A percentile compares a stretch with the other conserved stretches of the same genome.
phyloP scores from a whole-genome alignment of 64 coral and sea anemone species.

The Trachythela sp. region DNA sequence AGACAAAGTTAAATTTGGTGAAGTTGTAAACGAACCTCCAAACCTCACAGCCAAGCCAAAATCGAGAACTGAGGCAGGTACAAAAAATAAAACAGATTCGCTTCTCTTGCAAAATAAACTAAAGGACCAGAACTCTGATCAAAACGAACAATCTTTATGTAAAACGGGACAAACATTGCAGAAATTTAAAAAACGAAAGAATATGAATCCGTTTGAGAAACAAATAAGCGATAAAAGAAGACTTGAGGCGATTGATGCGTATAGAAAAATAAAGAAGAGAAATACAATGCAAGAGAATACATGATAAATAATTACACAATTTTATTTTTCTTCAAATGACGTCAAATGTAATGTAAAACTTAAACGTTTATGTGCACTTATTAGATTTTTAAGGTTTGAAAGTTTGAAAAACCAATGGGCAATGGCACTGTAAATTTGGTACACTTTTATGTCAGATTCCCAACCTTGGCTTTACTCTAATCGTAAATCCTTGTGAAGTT shows the following conservation, averaged over 20 bases:
- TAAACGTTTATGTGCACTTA: no score
- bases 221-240: not conserved
- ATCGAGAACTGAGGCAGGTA: not conserved
- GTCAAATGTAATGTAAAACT: no score
- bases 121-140: not conserved
- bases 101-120: not conserved
- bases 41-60: not conserved
- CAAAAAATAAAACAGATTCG: conserved; percentile 5
- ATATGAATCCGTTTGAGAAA: not conserved
- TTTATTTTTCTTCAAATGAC: no score
- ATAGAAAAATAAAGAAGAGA: not conserved
- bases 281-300: not conserved
- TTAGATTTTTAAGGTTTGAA: no score
- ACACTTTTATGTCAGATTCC: no score
- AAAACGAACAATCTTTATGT: not conserved
- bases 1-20: conserved; percentile 3
- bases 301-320: not conserved
- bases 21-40: conserved; percentile 1
- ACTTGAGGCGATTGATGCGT: not conserved
- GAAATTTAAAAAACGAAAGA: not conserved
- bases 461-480: no score
- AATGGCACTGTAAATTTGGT: no score
- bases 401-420: no score
- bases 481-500: no score
- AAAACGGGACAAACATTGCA: not conserved